Conservation (phyloP, 2,113 vertebrate species). For the Plectropomus leopardus region DNA sequence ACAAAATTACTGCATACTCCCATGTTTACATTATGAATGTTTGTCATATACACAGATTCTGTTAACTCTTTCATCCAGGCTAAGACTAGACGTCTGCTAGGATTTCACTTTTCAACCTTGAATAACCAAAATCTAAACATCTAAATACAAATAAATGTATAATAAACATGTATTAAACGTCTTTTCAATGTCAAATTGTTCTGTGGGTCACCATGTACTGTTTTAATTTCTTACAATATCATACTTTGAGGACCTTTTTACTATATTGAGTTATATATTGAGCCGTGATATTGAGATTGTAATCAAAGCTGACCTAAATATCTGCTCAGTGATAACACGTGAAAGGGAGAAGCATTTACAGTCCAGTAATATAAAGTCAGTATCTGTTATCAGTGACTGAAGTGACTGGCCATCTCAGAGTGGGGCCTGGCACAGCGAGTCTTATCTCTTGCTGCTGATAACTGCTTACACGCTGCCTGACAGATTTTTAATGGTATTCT, state of each 20-base stretch:
- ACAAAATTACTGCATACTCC: too few relatives aligned
- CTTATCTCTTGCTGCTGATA: constrained; percentile 51
- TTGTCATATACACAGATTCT: too few relatives aligned
- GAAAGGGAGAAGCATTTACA: constrained; percentile 10
- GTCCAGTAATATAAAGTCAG: constrained; percentile 19
- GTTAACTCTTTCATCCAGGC: too few relatives aligned
- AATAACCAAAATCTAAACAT: too few relatives aligned
- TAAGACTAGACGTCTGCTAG: too few relatives aligned
- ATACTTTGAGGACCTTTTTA: neutral
- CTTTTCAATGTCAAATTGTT: too few relatives aligned
- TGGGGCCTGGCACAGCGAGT: constrained; percentile 21
- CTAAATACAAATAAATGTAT: too few relatives aligned
- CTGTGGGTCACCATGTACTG: accelerated
- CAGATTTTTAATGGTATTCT: constrained; percentile 59
- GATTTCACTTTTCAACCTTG: too few relatives aligned
- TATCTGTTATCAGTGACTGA: constrained; percentile 53
- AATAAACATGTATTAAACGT: too few relatives aligned
- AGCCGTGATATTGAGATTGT: constrained; percentile 16
- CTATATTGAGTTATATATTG: neutral
- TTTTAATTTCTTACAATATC: neutral
- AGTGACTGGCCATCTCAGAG: constrained; percentile 36
- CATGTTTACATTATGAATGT: too few relatives aligned
- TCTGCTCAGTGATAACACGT: neutral
- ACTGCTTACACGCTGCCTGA: constrained; percentile 37
- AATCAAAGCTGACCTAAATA: constrained; percentile 40